Evolutionary conservation across 2,797 vertebrate species (phyloP), one percentile per base, ranked within the genome.

Genomic region (Melopsittacus undulatus): DNA sequence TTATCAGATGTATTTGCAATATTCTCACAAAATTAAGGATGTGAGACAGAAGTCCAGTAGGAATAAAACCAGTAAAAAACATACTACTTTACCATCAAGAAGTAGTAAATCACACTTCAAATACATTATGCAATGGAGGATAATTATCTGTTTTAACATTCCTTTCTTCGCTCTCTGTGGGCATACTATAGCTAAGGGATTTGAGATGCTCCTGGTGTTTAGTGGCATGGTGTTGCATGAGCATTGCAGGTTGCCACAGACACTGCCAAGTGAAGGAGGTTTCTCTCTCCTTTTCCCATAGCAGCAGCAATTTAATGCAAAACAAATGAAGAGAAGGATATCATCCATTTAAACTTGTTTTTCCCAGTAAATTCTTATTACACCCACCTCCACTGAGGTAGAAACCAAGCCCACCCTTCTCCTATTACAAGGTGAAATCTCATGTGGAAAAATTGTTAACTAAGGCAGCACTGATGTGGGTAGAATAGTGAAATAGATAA

Each of bases 221-320:
- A 48, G 24, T 5, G 52, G 30, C 42, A 57, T 0, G 1, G 30
- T n/a, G 76, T 34, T n/a, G 3, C 5, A 2, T 4, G 5, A 5
- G n/a, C 19, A 1, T 19, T 63, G 18, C 26, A 51, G 38, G 26
- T 15, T 66, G 15, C 30, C 48, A 67, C 49, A 49, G 57, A 38
- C 57, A 57, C 30, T 38, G 14, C 11, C 38, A 43, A 85, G 32
- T 19, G 54, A 64, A 49, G 18, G 27, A 87, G 30, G 64, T 26
- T 59, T 68, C 45, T 73, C 18, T 15, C 36, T 43, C 51, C 46
- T 69, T 36, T 32, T 26, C 9, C 23, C 20, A n/a, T 27, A 2
- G 13, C 9, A 38, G 24, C 19, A n/a, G 26, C 1, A 2, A 24
- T 34, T 62, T 30, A 45, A 36, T 32, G 49, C 13, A 54, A 45